phyloP scores from a whole-genome alignment of 2,113 vertebrate genomes.

The Silurus glanis region DNA sequence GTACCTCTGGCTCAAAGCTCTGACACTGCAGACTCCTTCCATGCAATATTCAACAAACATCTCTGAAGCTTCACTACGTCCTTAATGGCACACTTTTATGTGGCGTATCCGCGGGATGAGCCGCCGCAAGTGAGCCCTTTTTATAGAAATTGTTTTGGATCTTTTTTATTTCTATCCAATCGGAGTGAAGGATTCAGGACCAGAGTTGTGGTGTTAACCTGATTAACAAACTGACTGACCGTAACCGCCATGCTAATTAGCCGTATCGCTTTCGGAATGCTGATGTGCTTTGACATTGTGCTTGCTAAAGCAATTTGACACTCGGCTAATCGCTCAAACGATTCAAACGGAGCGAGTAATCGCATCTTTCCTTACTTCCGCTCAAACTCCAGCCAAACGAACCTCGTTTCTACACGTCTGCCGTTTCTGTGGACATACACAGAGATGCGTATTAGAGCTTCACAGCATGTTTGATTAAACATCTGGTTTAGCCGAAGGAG shows the following conservation, averaged over 20 bases:
- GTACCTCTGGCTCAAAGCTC: too few relatives aligned
- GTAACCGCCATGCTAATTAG: conserved; percentile 10
- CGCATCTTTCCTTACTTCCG: neutral
- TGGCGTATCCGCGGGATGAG: too few relatives aligned
- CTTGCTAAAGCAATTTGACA: conserved; percentile 30
- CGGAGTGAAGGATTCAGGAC: neutral
- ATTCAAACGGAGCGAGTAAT: conserved; percentile 26
- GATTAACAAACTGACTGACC: conserved; percentile 9
- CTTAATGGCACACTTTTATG: too few relatives aligned
- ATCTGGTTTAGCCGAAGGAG: conserved; percentile 43
- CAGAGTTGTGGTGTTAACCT: neutral
- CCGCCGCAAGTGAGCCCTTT: too few relatives aligned
- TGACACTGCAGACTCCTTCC: too few relatives aligned
- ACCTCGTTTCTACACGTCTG: neutral
- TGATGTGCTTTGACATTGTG: conserved; percentile 3
- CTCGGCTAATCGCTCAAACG: conserved; percentile 34
- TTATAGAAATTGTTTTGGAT: too few relatives aligned
- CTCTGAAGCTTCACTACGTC: too few relatives aligned
- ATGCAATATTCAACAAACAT: too few relatives aligned
- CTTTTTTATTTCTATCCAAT: neutral
- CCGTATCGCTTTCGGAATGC: neutral
- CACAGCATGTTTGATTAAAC: conserved; percentile 3
- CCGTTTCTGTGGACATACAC: neutral
- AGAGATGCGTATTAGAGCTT: conserved; percentile 18
- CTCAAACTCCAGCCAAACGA: neutral